Conservation (phyloP, 2,113 vertebrate genomes). For the Brienomyrus longianalis region DNA sequence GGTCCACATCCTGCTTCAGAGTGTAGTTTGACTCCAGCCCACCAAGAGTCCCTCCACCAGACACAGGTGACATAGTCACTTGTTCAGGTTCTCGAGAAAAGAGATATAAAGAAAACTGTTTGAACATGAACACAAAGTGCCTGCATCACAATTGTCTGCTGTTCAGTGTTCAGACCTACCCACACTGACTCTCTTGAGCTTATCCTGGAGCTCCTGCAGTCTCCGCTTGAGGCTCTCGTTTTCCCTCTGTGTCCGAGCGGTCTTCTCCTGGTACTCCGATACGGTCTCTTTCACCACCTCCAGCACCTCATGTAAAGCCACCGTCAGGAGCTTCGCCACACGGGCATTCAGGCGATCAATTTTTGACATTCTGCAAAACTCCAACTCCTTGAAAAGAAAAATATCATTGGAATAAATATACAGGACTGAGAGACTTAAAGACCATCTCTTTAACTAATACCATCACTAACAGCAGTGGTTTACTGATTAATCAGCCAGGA, state of each 20-base stretch:
- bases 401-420: neutral
- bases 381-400: neutral
- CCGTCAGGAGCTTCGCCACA: slow-evolving; percentile 50
- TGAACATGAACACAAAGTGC: neutral
- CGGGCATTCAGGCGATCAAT: slow-evolving; percentile 53
- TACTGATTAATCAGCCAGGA: neutral
- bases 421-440: neutral
- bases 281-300: slow-evolving; percentile 57
- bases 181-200: slow-evolving; percentile 27
- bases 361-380: slow-evolving; percentile 47
- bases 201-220: slow-evolving; percentile 36
- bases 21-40: neutral
- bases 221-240: slow-evolving; percentile 50
- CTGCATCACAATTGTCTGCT: neutral
- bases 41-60: neutral
- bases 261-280: slow-evolving; percentile 54
- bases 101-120: neutral
- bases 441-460: neutral
- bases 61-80: neutral
- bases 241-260: slow-evolving; percentile 51
- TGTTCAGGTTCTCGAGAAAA: slow-evolving; percentile 27
- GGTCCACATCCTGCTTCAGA: slow-evolving; percentile 15
- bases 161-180: slow-evolving; percentile 32
- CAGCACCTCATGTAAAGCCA: slow-evolving; percentile 54
- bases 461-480: neutral